Percentiles rank a stretch among this genome's conserved stretches.
Conservation (phyloP, 2,797 vertebrate species). For the Dicrostonyx torquatus region DNA sequence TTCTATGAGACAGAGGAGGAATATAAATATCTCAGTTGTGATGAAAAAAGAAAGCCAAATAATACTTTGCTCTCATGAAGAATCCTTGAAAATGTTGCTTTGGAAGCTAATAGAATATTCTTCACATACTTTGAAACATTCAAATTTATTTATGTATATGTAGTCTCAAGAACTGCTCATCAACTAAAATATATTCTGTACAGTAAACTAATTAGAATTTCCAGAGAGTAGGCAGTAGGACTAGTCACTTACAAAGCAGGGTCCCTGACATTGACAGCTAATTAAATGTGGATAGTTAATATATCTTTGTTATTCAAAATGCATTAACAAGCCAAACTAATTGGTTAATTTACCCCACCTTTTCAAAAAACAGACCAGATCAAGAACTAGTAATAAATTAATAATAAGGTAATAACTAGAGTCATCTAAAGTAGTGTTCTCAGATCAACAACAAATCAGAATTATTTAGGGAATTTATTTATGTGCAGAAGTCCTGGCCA, state of each 20-base stretch:
- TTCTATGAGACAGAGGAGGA: not conserved
- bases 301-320: not conserved
- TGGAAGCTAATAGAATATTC: constrained; percentile 54
- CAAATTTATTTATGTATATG: constrained; percentile 29
- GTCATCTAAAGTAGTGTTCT: not conserved
- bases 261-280: not conserved
- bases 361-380: not conserved
- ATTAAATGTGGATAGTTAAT: not conserved
- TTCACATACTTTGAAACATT: constrained; percentile 49
- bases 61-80: constrained; percentile 57
- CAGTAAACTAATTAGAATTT: constrained; percentile 23
- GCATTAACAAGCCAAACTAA: not conserved
- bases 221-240: constrained; percentile 13
- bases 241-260: not conserved
- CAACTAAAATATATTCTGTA: constrained; percentile 45
- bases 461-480: not conserved
- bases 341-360: not conserved
- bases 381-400: not conserved
- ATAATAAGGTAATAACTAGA: constrained; percentile 12
- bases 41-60: constrained; percentile 32
- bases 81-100: constrained; percentile 35
- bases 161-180: constrained; percentile 41
- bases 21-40: constrained; percentile 25
- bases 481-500: not conserved
- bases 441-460: not conserved